Evolutionary conservation across 1,140 invertebrate species (phyloP), one percentile per base, ranked within the genome.

Genomic region (Drosophila dunni): DNA sequence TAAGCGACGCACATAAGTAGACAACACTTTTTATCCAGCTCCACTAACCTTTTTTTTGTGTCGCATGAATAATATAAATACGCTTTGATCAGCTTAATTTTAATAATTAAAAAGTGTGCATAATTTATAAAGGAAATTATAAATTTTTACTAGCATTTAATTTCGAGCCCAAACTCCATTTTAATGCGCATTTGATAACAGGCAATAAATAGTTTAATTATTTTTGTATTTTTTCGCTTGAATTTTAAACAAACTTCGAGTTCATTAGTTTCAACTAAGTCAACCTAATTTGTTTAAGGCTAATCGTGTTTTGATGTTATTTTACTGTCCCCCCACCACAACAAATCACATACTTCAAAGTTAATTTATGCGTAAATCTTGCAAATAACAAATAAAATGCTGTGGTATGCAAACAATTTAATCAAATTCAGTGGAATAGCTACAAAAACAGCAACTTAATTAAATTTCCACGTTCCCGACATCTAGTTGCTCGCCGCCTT

Each of bases 351-450:
- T 51, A 70, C 67, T 75, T 74, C 58, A 75, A 75, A 70, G 72
- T 71, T 70, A 75, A 75, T 70, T 75, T 70, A 70, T 63, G 72
- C 67, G 56, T 44, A 75, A 75, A 70, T 70, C 66, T 70, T 64
- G 60, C 54, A 75, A 70, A 70, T 64, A 75, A 51, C 67, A 61
- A 63, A 74, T 74, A 74, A 57, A 73, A 74, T 62, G 71, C 71
- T 69, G 71, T 74, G 71, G 73, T 69, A 78, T 70, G 57, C 60
- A 57, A 78, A 75, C 72, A 75, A 78, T 78, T 78, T 78, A 75
- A 78, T 78, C 66, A 78, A 75, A 76, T 76, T 61, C 44, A 40
- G 9, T 58, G 20, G 40, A 67, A 10, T 56, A 54, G 44, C 15
- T 51, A 46, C 56, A 66, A 51, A 51, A 75, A 60, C 38, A 58